phyloP scores from a whole-genome alignment of 2,113 vertebrate species.

The Sinosuthora webbiana region DNA sequence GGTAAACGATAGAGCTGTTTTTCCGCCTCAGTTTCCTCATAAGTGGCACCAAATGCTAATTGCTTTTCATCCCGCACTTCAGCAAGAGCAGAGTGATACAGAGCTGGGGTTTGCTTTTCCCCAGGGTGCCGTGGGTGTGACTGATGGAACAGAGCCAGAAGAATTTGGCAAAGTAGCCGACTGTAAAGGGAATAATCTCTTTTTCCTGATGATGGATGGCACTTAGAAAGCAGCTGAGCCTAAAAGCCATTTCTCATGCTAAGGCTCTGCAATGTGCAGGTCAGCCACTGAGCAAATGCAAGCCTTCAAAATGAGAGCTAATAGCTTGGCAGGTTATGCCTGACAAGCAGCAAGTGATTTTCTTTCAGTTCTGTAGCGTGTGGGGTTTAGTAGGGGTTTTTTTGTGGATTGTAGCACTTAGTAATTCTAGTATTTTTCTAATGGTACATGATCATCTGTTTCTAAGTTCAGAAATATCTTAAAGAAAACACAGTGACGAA shows the following conservation, averaged over 20 bases:
- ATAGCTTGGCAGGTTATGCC: background rate
- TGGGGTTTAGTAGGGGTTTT: background rate
- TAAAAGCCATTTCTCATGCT: slow-evolving; percentile 26
- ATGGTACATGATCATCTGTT: background rate
- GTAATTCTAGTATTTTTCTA: background rate
- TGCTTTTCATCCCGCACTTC: background rate
- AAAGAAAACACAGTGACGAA: background rate
- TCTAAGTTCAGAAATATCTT: background rate
- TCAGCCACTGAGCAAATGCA: background rate
- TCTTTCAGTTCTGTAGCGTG: background rate
- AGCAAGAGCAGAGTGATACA: background rate
- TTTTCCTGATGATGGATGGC: slow-evolving; percentile 34
- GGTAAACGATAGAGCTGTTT: background rate
- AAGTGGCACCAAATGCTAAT: background rate
- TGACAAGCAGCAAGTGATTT: background rate
- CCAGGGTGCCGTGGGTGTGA: background rate
- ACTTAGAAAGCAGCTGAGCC: slow-evolving; percentile 22
- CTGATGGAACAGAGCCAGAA: slow-evolving; percentile 7
- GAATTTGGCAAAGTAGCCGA: background rate
- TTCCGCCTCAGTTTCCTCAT: background rate
- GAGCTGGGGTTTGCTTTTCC: background rate
- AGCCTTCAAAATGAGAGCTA: background rate
- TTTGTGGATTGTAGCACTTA: background rate
- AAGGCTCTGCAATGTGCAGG: background rate
- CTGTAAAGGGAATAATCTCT: slow-evolving; percentile 33